Conservation (phyloP, 1,140 invertebrate genomes). For the Holcopasites calliopsidis region DNA sequence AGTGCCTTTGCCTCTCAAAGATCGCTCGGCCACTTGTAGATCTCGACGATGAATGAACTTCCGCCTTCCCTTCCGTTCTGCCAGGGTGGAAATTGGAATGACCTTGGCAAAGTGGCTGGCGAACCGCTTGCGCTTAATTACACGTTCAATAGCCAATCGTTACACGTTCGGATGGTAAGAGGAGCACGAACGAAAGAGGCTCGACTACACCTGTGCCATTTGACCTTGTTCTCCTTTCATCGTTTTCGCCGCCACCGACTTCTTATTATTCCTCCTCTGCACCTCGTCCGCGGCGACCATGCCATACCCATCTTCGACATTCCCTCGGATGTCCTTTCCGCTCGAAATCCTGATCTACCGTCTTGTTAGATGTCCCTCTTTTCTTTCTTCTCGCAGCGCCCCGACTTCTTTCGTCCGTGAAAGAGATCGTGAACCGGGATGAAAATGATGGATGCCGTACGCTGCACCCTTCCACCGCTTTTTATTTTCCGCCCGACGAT, state of each 20-base stretch:
- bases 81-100: neutral
- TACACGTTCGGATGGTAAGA: neutral
- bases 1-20: too few species aligned
- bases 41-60: neutral
- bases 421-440: neutral
- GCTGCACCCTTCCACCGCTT: neutral
- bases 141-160: neutral
- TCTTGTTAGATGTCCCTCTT: neutral
- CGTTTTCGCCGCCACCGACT: constrained; percentile 34
- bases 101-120: neutral
- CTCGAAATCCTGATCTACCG: constrained; percentile 44
- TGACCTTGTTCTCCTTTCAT: constrained; percentile 33
- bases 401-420: too few species aligned
- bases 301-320: constrained; percentile 47
- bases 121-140: neutral
- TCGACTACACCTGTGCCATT: neutral
- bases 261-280: constrained; percentile 48
- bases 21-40: too few species aligned
- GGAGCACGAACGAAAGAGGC: neutral
- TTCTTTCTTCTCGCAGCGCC: neutral
- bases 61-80: neutral
- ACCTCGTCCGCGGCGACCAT: constrained; percentile 29
- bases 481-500: neutral
- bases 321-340: constrained; percentile 15
- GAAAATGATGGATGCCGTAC: constrained; percentile 2